phyloP scores from a whole-genome alignment of 2,113 vertebrate species.

The Amphilophus citrinellus region DNA sequence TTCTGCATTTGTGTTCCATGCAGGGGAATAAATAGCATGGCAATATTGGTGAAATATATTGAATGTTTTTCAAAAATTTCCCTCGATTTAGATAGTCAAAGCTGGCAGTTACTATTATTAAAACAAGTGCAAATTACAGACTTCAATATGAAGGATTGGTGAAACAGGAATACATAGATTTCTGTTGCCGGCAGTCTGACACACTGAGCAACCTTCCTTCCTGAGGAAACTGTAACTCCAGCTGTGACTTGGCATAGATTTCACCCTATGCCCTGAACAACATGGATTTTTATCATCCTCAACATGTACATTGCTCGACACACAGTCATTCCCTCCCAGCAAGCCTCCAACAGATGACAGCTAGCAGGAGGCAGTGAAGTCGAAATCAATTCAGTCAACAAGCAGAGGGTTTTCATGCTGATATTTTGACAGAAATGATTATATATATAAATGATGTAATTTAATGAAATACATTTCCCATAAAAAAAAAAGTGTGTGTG shows the following conservation, averaged over 20 bases:
- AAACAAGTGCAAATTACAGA: not conserved
- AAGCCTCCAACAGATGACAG: conserved; percentile 52
- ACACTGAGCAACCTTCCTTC: conserved; percentile 19
- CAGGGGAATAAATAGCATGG: not conserved
- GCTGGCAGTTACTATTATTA: not conserved
- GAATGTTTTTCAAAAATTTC: not conserved
- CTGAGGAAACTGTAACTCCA: conserved; percentile 47
- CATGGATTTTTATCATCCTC: conserved; percentile 14
- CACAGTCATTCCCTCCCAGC: conserved; percentile 41
- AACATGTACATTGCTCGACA: conserved; percentile 25
- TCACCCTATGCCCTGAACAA: conserved; percentile 21
- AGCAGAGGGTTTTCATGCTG: conserved; percentile 41
- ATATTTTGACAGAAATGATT: conserved; percentile 4
- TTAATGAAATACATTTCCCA: not conserved
- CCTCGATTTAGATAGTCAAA: not conserved
- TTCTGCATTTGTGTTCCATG: not conserved
- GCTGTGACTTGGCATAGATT: conserved; percentile 37
- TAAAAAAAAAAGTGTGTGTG: no score
- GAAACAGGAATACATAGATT: not conserved
- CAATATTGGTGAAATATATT: not conserved
- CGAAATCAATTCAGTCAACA: conserved; percentile 23
- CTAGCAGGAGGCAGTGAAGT: conserved; percentile 39
- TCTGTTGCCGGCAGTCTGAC: not conserved
- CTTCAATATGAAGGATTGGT: not conserved
- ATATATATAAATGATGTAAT: not conserved